phyloP scores from a whole-genome alignment of 2,797 vertebrate genomes.

The Peromyscus eremicus region DNA sequence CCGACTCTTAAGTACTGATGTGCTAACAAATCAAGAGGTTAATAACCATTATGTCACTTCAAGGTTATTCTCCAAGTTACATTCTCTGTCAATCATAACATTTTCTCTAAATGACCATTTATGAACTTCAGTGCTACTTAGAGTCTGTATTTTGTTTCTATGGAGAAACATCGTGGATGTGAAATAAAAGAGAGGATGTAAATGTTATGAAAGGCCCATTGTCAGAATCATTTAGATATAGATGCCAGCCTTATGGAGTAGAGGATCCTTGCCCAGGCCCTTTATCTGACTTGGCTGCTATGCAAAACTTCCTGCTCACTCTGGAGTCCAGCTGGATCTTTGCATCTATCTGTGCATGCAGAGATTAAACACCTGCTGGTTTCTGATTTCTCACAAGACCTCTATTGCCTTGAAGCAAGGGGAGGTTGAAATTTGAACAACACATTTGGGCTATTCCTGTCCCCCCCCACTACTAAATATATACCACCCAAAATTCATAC shows the following conservation, averaged over 20 bases:
- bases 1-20: not conserved
- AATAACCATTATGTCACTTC: not conserved
- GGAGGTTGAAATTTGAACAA: not conserved
- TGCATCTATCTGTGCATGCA: constrained; percentile 4
- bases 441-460: constrained; percentile 20
- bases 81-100: not conserved
- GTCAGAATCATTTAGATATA: not conserved
- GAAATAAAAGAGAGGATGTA: not conserved
- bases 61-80: constrained; percentile 9
- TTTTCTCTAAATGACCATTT: constrained; percentile 34
- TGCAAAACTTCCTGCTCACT: not conserved
- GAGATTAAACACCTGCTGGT: constrained; percentile 43
- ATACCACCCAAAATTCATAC: not conserved
- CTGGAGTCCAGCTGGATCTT: constrained; percentile 22
- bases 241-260: not conserved
- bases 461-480: not conserved
- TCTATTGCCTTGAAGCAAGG: not conserved
- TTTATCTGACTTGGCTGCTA: constrained; percentile 19
- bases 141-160: not conserved
- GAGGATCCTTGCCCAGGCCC: not conserved
- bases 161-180: not conserved
- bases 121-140: not conserved
- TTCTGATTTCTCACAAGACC: constrained; percentile 25
- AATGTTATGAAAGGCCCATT: not conserved
- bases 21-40: constrained; percentile 13